These are phyloP conservation scores for Tretioscincus oriximinensis DNA, from an alignment of 2,113 vertebrate genomes.

Conservation along the genomic window DNA sequence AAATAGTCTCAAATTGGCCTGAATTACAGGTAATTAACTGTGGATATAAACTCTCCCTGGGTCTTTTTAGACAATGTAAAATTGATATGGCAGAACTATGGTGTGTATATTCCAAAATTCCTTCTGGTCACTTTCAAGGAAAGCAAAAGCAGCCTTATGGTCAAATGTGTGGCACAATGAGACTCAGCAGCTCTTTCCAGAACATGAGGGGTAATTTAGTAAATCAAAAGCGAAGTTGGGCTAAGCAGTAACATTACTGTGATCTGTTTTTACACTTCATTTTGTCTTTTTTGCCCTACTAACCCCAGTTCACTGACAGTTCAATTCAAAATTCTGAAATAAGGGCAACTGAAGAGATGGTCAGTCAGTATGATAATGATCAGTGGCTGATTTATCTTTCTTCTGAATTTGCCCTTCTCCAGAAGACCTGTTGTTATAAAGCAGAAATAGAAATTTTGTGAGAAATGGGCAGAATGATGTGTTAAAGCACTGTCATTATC, in stretches of 20 bases:
- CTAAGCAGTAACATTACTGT: background rate
- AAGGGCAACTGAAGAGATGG: background rate
- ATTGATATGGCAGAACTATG: background rate
- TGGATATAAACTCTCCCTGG: constrained; percentile 3
- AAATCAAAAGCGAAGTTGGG: background rate
- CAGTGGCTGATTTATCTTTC: background rate
- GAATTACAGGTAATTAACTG: constrained; percentile 26
- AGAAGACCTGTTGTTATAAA: background rate
- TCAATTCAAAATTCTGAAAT: background rate
- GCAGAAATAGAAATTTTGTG: background rate
- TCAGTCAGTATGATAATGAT: background rate
- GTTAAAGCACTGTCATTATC: background rate
- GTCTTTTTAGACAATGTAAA: background rate
- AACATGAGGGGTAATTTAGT: background rate
- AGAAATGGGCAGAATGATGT: background rate
- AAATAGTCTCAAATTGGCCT: constrained; percentile 21
- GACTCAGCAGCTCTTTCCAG: background rate
- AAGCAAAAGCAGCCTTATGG: background rate
- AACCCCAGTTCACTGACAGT: background rate
- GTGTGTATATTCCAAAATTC: constrained; percentile 14
- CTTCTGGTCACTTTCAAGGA: background rate
- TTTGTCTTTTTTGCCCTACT: background rate
- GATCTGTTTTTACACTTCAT: background rate
- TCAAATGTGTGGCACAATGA: background rate
- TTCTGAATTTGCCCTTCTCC: background rate